A percentile compares a stretch with the other conserved stretches of the same genome.
phyloP scores from a whole-genome alignment of 1,140 invertebrate genomes.

The Cydia amplana region DNA sequence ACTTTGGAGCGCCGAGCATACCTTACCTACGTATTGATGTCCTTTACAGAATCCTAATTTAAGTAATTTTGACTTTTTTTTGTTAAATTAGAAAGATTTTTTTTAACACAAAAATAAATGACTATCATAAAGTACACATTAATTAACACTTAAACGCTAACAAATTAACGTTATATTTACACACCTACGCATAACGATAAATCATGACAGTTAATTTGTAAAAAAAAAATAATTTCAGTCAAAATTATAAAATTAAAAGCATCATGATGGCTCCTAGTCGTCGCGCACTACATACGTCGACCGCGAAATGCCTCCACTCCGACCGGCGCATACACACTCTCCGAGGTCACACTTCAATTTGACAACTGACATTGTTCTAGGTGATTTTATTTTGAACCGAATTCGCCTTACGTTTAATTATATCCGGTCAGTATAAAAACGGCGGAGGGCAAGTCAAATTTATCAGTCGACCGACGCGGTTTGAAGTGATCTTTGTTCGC shows the following conservation, averaged over 20 bases:
- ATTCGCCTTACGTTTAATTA: constrained; percentile 73
- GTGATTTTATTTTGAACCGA: constrained; percentile 63
- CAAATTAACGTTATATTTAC: no score
- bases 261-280: constrained; percentile 34
- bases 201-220: no score
- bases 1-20: no score
- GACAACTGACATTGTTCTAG: constrained; percentile 76
- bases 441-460: constrained; percentile 52
- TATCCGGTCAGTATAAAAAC: constrained; percentile 75
- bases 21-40: no score
- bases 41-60: no score
- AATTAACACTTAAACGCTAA: no score
- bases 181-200: no score
- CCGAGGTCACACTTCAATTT: constrained; percentile 70
- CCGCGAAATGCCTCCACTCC: constrained; percentile 70
- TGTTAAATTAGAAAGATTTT: no score
- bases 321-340: constrained; percentile 55
- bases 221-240: no score
- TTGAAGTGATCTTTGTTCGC: constrained; percentile 46
- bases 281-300: constrained; percentile 64
- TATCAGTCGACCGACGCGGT: constrained; percentile 46
- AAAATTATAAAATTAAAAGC: constrained; percentile 5
- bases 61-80: no score
- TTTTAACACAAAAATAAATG: no score
- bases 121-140: no score